Percentiles rank a stretch among this genome's conserved stretches.
Evolutionary conservation across 1,140 invertebrate species (phyloP).

Genomic region (Drosophila orena): DNA sequence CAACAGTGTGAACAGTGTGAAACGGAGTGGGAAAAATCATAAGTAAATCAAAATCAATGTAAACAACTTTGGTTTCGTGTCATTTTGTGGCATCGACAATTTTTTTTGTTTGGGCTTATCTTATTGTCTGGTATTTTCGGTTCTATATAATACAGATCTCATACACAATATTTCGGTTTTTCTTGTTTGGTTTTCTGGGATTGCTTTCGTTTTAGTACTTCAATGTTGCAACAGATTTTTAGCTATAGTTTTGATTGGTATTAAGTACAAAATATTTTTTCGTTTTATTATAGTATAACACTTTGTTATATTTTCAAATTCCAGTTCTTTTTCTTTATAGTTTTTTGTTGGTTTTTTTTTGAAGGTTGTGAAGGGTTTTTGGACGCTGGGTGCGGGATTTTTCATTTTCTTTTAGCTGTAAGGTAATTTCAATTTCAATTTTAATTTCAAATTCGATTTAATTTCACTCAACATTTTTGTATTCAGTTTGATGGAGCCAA

Average conservation of each 20-base stretch:
- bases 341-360: conserved; percentile 32
- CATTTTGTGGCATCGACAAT: conserved; percentile 56
- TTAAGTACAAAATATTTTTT: conserved; percentile 22
- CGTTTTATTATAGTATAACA: conserved; percentile 30
- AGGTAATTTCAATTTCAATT: conserved; percentile 30
- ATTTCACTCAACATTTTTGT: conserved; percentile 19
- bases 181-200: conserved; percentile 19
- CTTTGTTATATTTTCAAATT: conserved; percentile 53
- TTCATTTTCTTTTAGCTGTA: conserved; percentile 46
- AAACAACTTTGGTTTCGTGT: conserved; percentile 62
- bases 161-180: conserved; percentile 33
- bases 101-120: conserved; percentile 55
- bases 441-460: conserved; percentile 34
- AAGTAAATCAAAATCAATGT: conserved; percentile 64
- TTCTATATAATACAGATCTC: conserved; percentile 68
- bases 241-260: conserved; percentile 37
- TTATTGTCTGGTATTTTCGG: conserved; percentile 32
- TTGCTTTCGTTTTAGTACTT: conserved; percentile 68
- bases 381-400: conserved; percentile 17
- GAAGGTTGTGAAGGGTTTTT: conserved; percentile 15
- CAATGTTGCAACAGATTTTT: conserved; percentile 83
- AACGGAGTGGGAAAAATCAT: conserved; percentile 52
- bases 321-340: conserved; percentile 66
- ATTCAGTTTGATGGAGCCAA: conserved; percentile 43
- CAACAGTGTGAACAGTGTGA: conserved; percentile 45